Percentiles rank a stretch among this genome's conserved stretches.
Evolutionary conservation across 92 coral and sea anemone species (phyloP).

Genomic region (Pocillopora grandis): DNA sequence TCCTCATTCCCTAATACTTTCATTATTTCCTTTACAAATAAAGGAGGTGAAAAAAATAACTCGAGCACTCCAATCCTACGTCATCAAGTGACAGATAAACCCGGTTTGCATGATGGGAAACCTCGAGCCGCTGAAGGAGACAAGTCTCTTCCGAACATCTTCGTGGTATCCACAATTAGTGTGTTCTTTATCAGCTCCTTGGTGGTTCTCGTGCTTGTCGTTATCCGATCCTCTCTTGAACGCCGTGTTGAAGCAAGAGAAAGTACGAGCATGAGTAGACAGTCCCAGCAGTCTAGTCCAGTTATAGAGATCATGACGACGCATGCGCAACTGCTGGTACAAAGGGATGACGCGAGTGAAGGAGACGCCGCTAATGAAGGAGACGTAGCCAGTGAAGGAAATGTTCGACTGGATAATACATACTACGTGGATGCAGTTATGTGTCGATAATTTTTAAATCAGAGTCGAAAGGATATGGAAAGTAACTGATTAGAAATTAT

Average conservation of each 20-base stretch:
- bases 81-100: neutral
- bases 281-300: neutral
- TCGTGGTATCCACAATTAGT: constrained; percentile 13
- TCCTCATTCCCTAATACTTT: too few species aligned
- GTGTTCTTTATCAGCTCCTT: constrained; percentile 12
- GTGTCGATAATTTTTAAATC: too few species aligned
- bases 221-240: neutral
- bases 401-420: too few species aligned
- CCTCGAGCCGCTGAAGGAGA: neutral
- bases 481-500: too few species aligned
- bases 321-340: too few species aligned
- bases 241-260: neutral
- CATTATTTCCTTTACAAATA: neutral
- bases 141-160: neutral
- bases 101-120: neutral
- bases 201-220: neutral
- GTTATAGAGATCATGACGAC: constrained; percentile 4
- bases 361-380: neutral
- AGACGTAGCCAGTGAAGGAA: too few species aligned
- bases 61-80: neutral
- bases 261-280: neutral
- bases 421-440: too few species aligned
- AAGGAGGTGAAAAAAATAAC: neutral
- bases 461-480: too few species aligned
- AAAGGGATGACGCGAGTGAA: neutral